Evolutionary conservation across 2,888 invertebrate genomes (phyloP), one percentile per base, ranked within the genome.

Genomic region (Xestoiulus laeticollis): DNA sequence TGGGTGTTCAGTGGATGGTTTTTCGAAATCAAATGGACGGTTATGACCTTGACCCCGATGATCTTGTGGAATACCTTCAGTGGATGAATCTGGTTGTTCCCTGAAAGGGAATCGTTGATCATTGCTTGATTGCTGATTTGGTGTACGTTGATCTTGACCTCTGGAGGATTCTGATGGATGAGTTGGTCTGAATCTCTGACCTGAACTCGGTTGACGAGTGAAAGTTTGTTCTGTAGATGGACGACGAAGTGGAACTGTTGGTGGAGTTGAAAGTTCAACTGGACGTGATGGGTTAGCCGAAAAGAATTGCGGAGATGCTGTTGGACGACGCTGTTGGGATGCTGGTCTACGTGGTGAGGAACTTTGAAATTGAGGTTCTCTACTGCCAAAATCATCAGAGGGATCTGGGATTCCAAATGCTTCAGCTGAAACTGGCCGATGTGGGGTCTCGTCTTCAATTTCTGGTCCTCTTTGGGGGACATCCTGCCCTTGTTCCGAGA

Each of bases 381-480:
- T 88, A 32, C 59, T 85, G 16, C 88, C 88, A 86, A 88, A 88
- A 10, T 86, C 86, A 26, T 88, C 86, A 6, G 86, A 68, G 14
- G 86, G 85, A 22, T 85, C 85, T 68, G 88, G 85, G 43, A 88
- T 85, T 0, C 88, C 88, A 22, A 86, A 85, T 16, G 33, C 30
- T 33, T 88, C 88, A 14, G 88, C 38, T 12, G 68, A 68, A 22
- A 26, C 68, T 38, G 32, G 86, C 22, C 26, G 85, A 38, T 68
- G 88, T 26, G 48, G 68, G 33, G 14, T 78, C 85, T 44, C 43
- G 22, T 88, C 88, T 16, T 85, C 38, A 16, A 16, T 68, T 30
- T 85, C 85, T 38, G 85, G 43, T 16, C 33, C n/a, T 33, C 59
- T 44, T 30, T 33, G 59, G 6, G 86, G 86, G 14, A 1, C 16